Percentiles rank a stretch among this genome's conserved stretches.
Evolutionary conservation across 2,888 invertebrate species (phyloP).

Genomic region (Drosophila subquinaria): DNA sequence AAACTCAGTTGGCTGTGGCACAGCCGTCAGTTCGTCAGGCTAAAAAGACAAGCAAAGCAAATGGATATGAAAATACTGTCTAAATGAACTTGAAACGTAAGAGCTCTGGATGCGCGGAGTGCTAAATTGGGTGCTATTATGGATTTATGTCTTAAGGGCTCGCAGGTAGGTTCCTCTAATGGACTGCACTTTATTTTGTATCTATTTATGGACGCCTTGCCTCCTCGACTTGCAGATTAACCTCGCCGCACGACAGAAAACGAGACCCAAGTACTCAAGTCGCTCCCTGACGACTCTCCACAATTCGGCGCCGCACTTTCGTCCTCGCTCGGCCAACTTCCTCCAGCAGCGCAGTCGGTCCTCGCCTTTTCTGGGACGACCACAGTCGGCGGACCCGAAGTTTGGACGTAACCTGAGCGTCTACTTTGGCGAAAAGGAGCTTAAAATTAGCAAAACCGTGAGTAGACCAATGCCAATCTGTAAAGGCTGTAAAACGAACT

Average conservation of each 20-base stretch:
- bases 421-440: conserved; percentile 71
- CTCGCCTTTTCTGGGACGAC: conserved; percentile 81
- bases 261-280: conserved; percentile 82
- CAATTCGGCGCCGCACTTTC: conserved; percentile 56
- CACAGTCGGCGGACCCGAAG: conserved; percentile 85
- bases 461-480: conserved; percentile 29
- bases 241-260: conserved; percentile 84
- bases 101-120: conserved; percentile 9
- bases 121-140: conserved; percentile 72
- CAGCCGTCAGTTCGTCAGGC: conserved; percentile 46
- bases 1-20: conserved; percentile 69
- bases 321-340: conserved; percentile 85
- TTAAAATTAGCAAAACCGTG: conserved; percentile 52
- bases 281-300: conserved; percentile 73
- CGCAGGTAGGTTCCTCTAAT: conserved; percentile 79
- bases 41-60: conserved; percentile 5
- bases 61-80: conserved; percentile 12
- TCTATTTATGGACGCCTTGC: background rate
- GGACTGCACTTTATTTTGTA: background rate
- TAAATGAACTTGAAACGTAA: conserved; percentile 53
- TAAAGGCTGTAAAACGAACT: too few relatives aligned
- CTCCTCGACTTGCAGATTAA: conserved; percentile 80
- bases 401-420: conserved; percentile 70
- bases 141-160: conserved; percentile 85
- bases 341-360: conserved; percentile 78